Base-by-base conservation (phyloP, 2,888 invertebrate species). In the Pseudoips prasinana region DNA sequence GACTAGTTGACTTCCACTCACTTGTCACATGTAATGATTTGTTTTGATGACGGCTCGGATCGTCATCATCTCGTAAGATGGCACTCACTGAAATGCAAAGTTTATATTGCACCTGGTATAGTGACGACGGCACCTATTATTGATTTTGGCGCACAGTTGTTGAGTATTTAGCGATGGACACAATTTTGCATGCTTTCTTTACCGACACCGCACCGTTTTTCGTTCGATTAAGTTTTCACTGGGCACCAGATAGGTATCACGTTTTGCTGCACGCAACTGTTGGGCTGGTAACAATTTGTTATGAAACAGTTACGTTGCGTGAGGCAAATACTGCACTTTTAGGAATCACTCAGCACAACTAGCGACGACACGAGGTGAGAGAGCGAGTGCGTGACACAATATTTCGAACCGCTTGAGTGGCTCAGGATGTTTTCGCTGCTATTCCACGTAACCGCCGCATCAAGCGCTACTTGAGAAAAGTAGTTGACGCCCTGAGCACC, bases 21-120 rank as follows among this genome's bases (percentile, higher is more conserved):
- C 92, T 56, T 90, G 90, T 91, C 92, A 92, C 92, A 92, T 92
- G 92, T 92, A 92, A 91, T 92, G 91, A 91, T 92, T 91, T 75
- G 49, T 78, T 74, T 60, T 58, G 60, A 65, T 69, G 73, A 65
- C 70, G 78, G 65, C 71, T 71, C 62, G 70, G 58, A 58, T 57
- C 77, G 74, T 65, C 65, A 64, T 64, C 60, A 46, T 56, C 62
- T 56, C 73, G 73, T 75, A 80, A 76, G 87, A 89, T 89, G 86
- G 82, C 89, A 89, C 88, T 89, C 89, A 89, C 89, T 89, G 89
- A 89, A 87, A 85, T 89, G 89, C 89, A 88, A 80, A 78, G 66
- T 78, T 80, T 87, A 73, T 74, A 70, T n/a, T 84, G 89, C 89
- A 89, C 89, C 79, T 79, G 82, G 72, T 81, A 77, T 84, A 82